Base-by-base conservation (phyloP, 2,113 vertebrate genomes). In the Bufo gargarizans region DNA sequence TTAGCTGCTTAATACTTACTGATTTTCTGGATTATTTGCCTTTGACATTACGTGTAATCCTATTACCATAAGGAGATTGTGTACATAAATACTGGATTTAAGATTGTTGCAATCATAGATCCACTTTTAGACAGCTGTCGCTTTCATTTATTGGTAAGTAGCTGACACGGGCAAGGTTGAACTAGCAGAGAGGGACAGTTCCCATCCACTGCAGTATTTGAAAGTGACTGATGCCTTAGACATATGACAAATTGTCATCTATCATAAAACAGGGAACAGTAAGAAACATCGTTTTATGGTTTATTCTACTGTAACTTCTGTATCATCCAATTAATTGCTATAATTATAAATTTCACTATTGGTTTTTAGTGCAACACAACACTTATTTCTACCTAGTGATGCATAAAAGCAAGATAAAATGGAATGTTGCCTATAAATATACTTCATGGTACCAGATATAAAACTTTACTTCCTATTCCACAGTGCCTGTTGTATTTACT, bases 61-160 rank as follows among this genome's bases (percentile, higher is more conserved):
- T 77, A 84, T 88, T 88, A 84, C 87, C 67, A 33, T 88, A 88
- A 88, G 80, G 49, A 88, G 87, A 74, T 83, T 88, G 87, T 88
- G 81, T 88, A 83, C 72, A 77, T 6, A 83, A 33, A 9, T 33
- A 77, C 67, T 67, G 59, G 58, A 77, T 83, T 83, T 84, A 47
- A 84, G 59, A 50, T 65, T 67, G n/a, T 14, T 74, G 65, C 67
- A 83, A 67, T 19, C 69, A n/a, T 11, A 67, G 84, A 88, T 88
- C 87, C 81, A 83, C 69, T 87, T 67, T 84, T 77, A 59, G 71
- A 84, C 71, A 88, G 43, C 80, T 88, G 80, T 77, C 45, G n/a
- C 47, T 71, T 84, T 67, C 59, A 78, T 45, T 74, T 63, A 22
- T 78, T 10, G 3, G 58, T 61, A 20, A 69, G 17, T 43, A 59